These are phyloP conservation scores for Conus canariensis DNA, from an alignment of 2,888 invertebrate species.

Conservation along the genomic window DNA sequence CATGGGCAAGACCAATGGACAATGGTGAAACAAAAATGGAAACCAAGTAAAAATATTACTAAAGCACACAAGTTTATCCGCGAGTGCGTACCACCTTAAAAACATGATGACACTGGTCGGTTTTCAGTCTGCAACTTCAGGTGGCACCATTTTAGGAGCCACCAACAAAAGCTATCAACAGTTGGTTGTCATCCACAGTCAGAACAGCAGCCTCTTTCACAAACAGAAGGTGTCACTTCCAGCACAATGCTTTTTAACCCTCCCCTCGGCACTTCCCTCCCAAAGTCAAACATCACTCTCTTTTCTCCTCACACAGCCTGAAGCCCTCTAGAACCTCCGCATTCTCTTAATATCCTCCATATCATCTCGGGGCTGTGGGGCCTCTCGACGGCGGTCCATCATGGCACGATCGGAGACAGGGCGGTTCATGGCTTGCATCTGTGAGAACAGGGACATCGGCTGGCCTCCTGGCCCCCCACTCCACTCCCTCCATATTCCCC, in stretches of 20 bases:
- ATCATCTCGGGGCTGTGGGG: conserved; percentile 47
- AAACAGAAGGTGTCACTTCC: neutral
- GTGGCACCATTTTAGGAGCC: no score
- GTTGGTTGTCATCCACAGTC: neutral
- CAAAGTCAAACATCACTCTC: neutral
- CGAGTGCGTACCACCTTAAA: no score
- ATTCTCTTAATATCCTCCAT: conserved; percentile 54
- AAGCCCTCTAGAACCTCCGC: conserved; percentile 47
- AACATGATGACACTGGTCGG: no score
- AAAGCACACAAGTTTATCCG: no score
- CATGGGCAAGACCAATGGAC: no score
- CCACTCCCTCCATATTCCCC: conserved; percentile 50
- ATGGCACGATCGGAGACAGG: conserved; percentile 42
- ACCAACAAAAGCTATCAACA: no score
- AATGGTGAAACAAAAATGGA: no score
- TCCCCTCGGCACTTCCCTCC: neutral
- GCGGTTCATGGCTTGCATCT: conserved; percentile 40
- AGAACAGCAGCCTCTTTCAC: neutral
- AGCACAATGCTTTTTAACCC: neutral
- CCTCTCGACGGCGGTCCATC: conserved; percentile 51
- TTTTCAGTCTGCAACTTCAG: no score
- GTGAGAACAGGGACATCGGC: conserved; percentile 37
- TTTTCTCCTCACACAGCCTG: neutral
- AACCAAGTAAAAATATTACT: no score
- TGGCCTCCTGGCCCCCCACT: conserved; percentile 37